Evolutionary conservation across 2,888 invertebrate species (phyloP).

Genomic region (Acanthacorydalis orientalis): DNA sequence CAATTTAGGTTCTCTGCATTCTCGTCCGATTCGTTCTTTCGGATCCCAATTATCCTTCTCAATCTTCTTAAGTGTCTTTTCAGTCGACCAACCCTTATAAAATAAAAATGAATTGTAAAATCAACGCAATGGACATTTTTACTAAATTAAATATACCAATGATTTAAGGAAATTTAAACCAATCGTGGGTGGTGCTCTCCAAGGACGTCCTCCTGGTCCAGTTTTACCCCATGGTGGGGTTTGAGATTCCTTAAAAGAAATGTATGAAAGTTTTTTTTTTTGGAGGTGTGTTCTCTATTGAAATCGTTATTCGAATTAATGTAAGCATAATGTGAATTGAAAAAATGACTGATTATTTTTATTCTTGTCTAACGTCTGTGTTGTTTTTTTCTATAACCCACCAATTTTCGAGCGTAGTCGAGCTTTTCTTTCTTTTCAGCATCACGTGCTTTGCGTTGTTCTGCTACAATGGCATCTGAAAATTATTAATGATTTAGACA

Average conservation of each 20-base stretch:
- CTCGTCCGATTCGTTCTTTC: slow-evolving; percentile 23
- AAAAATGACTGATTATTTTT: background rate
- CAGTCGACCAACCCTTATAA: slow-evolving; percentile 26
- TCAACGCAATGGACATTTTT: background rate
- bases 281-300: background rate
- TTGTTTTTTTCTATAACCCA: slow-evolving; percentile 13
- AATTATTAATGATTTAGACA: no score
- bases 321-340: background rate
- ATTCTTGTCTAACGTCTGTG: background rate
- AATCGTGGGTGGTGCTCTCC: slow-evolving; percentile 56
- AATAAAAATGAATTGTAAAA: slow-evolving; percentile 2
- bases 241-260: slow-evolving; percentile 15
- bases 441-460: slow-evolving; percentile 31
- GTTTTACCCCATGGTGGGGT: slow-evolving; percentile 45
- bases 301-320: background rate
- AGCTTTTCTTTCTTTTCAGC: slow-evolving; percentile 29
- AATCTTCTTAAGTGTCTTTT: slow-evolving; percentile 20
- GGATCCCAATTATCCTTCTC: slow-evolving; percentile 14
- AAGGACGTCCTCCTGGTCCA: slow-evolving; percentile 53
- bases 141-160: slow-evolving; percentile 34
- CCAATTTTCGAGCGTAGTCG: slow-evolving; percentile 37
- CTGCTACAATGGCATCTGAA: slow-evolving; percentile 40
- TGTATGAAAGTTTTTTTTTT: background rate
- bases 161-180: slow-evolving; percentile 62
- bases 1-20: slow-evolving; percentile 24